Base-by-base conservation (phyloP, 2,113 vertebrate species). In the Ochotona curzoniae region DNA sequence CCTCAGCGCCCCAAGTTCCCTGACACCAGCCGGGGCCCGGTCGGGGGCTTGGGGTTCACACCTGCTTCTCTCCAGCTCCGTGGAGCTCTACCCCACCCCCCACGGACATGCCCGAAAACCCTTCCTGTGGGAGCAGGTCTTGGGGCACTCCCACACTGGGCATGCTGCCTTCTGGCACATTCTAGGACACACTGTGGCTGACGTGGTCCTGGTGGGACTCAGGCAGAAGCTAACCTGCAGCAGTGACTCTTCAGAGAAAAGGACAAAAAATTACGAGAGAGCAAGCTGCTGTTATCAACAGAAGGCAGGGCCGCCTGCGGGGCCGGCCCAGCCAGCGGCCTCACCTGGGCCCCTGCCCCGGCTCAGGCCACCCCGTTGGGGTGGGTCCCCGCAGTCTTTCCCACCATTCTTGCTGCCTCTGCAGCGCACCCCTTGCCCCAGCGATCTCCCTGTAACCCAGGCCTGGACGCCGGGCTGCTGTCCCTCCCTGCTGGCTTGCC, bases 251-350 rank as follows among this genome's bases (percentile, higher is more conserved):
- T 32, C 13, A 35, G 88, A 84, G 47, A 84, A 75, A 57, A 44
- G 32, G 5, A 20, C 1, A 4, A 12, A 2, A 18, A 64, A 49
- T n/a, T 7, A 25, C n/a, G 8, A 47, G 23, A 20, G 5, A 11
- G 25, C 21, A 4, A 7, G 17, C 1, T 4, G 0, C 25, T 0
- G 0, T 47, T 26, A 4, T 20, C 23, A 6, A 10, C 28, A 8
- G 15, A 21, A 38, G 28, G 18, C 5, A 4, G 10, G 28, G 69
- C 1, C 14, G 1, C 49, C 57, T 28, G 78, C 49, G 8, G 15
- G 6, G 35, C 14, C 7, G 0, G 26, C 44, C 44, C 26, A 18
- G 64, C 38, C 67, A 8, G 14, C 30, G 6, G 38, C 32, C 10
- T 21, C 70, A 51, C 20, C 1, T 0, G 64, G 13, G 28, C 9